Conservation (phyloP, 2,888 invertebrate species). For the Leptopilina syphax region DNA sequence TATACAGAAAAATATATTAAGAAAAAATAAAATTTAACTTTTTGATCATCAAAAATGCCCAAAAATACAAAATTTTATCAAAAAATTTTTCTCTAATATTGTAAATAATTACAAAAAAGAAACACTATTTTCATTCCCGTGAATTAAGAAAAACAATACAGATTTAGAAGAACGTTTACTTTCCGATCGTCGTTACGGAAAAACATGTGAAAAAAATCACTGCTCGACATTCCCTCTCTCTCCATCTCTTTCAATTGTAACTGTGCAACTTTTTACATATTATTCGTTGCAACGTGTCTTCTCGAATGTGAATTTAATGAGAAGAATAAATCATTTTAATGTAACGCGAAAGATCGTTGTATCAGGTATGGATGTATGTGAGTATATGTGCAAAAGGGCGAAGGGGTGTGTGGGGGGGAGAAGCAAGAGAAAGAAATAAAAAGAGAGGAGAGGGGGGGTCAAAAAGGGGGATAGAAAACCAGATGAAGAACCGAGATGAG, state of each 20-base stretch:
- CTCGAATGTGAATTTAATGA: slow-evolving; percentile 73
- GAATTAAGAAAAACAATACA: no score
- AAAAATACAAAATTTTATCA: no score
- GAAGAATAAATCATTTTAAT: slow-evolving; percentile 73
- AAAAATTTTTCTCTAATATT: no score
- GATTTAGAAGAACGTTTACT: background rate
- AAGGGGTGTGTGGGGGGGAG: slow-evolving; percentile 33
- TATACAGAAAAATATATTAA: no score
- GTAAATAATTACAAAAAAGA: no score
- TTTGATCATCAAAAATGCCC: no score
- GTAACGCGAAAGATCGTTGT: slow-evolving; percentile 61
- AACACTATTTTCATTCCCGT: no score
- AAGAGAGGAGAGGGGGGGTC: slow-evolving; percentile 47
- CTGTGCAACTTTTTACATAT: slow-evolving; percentile 45
- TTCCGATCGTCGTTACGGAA: slow-evolving; percentile 28
- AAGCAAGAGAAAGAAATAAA: slow-evolving; percentile 42
- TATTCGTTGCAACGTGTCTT: slow-evolving; percentile 57
- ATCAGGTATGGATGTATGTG: slow-evolving; percentile 47
- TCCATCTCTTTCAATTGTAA: slow-evolving; percentile 49
- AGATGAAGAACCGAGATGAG: slow-evolving; percentile 46
- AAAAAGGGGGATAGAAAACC: slow-evolving; percentile 59
- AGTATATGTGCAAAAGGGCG: slow-evolving; percentile 40
- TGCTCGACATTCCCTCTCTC: slow-evolving; percentile 52
- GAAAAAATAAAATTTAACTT: no score
- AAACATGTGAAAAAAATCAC: slow-evolving; percentile 40